Evolutionary conservation across 2,888 invertebrate genomes (phyloP).

Genomic region (Tromatobia lineatoria): DNA sequence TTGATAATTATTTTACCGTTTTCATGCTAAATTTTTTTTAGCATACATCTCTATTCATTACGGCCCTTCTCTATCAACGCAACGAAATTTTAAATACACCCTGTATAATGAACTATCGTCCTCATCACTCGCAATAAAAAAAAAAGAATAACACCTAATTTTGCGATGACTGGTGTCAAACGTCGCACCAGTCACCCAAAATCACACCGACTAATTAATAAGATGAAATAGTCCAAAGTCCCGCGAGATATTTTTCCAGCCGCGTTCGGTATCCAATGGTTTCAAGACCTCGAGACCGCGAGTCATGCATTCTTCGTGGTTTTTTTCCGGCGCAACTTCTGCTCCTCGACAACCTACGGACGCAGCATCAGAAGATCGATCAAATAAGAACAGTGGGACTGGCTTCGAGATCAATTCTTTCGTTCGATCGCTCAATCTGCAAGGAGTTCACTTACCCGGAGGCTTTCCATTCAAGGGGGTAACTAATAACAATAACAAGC

Average conservation of each 20-base stretch:
- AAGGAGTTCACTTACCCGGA: constrained; percentile 50
- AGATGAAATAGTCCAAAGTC: constrained; percentile 32
- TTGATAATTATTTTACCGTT: too few species aligned
- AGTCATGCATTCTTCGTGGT: constrained; percentile 64
- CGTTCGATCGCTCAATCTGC: constrained; percentile 63
- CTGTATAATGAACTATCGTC: neutral
- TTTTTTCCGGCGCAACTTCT: constrained; percentile 45
- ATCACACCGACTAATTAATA: constrained; percentile 38
- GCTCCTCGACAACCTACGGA: neutral
- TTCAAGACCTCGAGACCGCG: neutral
- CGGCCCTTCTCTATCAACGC: neutral
- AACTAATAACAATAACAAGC: neutral
- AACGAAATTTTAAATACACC: neutral
- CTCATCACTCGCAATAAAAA: neutral
- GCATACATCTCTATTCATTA: too few species aligned
- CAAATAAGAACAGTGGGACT: neutral
- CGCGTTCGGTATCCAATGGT: constrained; percentile 40
- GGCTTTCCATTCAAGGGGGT: constrained; percentile 28
- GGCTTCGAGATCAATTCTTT: constrained; percentile 62
- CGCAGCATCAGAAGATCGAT: constrained; percentile 25
- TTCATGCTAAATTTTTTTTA: too few species aligned
- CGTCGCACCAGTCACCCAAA: constrained; percentile 49
- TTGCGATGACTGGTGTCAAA: constrained; percentile 38
- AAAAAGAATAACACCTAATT: constrained; percentile 2
- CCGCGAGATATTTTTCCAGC: neutral